These are phyloP conservation scores for Orussus abietinus DNA, from an alignment of 1,140 invertebrate genomes.

Conservation along the genomic window DNA sequence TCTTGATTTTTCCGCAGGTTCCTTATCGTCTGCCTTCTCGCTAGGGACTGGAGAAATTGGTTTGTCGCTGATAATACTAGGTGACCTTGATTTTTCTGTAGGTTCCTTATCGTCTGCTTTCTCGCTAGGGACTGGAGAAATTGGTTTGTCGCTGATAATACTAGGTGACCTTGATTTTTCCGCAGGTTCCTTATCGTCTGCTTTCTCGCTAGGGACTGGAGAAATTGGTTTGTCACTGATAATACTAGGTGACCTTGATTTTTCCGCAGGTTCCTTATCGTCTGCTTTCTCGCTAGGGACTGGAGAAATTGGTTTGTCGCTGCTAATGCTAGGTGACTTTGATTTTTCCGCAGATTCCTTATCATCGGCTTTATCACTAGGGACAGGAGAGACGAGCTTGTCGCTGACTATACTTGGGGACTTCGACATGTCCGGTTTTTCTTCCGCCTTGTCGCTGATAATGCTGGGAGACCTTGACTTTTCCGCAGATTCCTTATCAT, in stretches of 20 bases:
- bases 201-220: too few relatives aligned
- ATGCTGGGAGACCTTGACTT: slow-evolving; percentile 15
- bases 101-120: slow-evolving; percentile 6
- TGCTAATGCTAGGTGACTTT: slow-evolving; percentile 20
- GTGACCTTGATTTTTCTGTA: slow-evolving; percentile 15
- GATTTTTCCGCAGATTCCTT: slow-evolving; percentile 5
- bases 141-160: background rate
- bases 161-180: too few relatives aligned
- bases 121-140: background rate
- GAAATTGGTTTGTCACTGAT: slow-evolving; percentile 2
- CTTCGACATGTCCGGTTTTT: slow-evolving; percentile 5
- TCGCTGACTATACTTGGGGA: slow-evolving; percentile 6
- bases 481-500: slow-evolving; percentile 8
- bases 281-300: slow-evolving; percentile 2
- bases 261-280: slow-evolving; percentile 6
- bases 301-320: slow-evolving; percentile 8
- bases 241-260: slow-evolving; percentile 11
- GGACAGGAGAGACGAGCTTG: background rate
- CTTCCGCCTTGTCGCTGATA: background rate
- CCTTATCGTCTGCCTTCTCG: background rate
- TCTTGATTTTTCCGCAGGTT: background rate
- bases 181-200: too few relatives aligned
- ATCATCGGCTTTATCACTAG: slow-evolving; percentile 7
- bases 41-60: slow-evolving; percentile 1
- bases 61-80: slow-evolving; percentile 16